These are phyloP conservation scores for Nezara viridula DNA, from an alignment of 2,888 invertebrate genomes.

Conservation along the genomic window DNA sequence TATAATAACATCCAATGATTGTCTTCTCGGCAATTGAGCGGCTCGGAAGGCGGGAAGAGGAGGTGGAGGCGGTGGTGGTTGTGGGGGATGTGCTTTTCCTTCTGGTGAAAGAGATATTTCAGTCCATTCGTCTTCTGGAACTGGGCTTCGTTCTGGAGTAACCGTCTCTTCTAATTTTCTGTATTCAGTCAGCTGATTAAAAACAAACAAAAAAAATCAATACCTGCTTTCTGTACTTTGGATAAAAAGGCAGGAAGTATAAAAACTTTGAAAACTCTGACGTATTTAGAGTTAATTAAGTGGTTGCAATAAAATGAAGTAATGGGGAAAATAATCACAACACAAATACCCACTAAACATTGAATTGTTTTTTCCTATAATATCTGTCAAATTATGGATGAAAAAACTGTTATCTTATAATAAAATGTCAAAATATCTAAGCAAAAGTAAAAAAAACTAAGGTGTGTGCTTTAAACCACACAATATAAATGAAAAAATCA, in stretches of 20 bases:
- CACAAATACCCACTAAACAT: too few species aligned
- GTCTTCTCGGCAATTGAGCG: conserved; percentile 71
- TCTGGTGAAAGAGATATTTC: conserved; percentile 62
- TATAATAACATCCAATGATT: conserved; percentile 82
- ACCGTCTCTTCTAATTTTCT: conserved; percentile 52
- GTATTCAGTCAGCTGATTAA: conserved; percentile 49
- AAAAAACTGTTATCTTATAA: too few species aligned
- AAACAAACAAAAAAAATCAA: neutral
- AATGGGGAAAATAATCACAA: neutral
- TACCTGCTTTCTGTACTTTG: too few species aligned
- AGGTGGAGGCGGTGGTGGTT: conserved; percentile 68
- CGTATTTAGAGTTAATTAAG: too few species aligned
- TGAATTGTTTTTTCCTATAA: too few species aligned
- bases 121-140: conserved; percentile 60
- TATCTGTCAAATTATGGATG: too few species aligned
- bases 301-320: neutral
- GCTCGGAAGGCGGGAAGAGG: conserved; percentile 67
- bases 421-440: too few species aligned
- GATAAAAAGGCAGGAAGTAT: neutral
- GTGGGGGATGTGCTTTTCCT: conserved; percentile 41
- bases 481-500: too few species aligned
- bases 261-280: neutral
- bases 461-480: too few species aligned
- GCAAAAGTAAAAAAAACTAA: too few species aligned
- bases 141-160: conserved; percentile 52